These are phyloP conservation scores for Rhopalosiphum padi DNA, from an alignment of 1,140 invertebrate species.

Conservation along the genomic window DNA sequence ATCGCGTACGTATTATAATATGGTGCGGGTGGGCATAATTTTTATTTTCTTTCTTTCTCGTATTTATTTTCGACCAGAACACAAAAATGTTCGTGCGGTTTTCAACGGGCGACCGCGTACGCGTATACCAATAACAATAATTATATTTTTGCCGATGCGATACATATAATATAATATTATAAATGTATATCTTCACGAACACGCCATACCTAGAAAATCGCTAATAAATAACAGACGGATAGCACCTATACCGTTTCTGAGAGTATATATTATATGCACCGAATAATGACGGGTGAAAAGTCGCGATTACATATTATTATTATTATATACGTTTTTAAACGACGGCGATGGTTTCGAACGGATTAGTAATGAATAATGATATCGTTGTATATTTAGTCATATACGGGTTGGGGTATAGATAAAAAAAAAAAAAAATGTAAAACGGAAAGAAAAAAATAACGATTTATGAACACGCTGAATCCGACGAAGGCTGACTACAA, in stretches of 20 bases:
- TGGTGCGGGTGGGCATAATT: not conserved
- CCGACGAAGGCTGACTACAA: not conserved
- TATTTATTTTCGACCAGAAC: not conserved
- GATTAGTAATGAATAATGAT: conserved; percentile 9
- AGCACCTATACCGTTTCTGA: too few relatives aligned
- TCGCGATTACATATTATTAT: too few relatives aligned
- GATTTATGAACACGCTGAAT: not conserved
- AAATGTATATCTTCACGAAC: not conserved
- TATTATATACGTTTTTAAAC: not conserved
- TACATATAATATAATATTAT: not conserved
- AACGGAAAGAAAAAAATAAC: not conserved
- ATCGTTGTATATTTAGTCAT: not conserved
- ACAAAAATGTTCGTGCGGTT: not conserved
- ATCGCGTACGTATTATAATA: not conserved
- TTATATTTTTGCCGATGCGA: not conserved
- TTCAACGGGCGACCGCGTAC: not conserved
- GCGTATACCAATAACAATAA: not conserved
- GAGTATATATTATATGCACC: too few relatives aligned
- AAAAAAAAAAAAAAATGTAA: not conserved
- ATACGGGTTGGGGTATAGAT: not conserved
- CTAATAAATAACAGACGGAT: not conserved
- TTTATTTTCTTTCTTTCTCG: not conserved
- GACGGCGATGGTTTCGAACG: not conserved
- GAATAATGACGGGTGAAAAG: not conserved
- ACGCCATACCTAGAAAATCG: not conserved